Evolutionary conservation across 2,888 invertebrate genomes (phyloP), one percentile per base, ranked within the genome.

Genomic region (Anthophora plumipes): DNA sequence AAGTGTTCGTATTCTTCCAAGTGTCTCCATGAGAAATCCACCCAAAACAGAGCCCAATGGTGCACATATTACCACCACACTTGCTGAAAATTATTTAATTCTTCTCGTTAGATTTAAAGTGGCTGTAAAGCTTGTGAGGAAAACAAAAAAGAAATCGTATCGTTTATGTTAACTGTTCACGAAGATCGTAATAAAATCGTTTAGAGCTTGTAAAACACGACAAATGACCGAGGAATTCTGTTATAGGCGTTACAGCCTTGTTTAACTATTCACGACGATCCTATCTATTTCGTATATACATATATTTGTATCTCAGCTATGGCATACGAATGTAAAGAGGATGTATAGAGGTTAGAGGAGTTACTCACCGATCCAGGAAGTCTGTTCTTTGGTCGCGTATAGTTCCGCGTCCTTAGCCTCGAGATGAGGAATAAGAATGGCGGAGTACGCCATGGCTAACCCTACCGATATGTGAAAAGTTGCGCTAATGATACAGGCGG

Each of bases 391-490:
- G 2, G 94, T 93, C 9, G 91, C 90, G n/a, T 84, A 83, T 11
- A 92, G 11, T 64, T 91, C 87, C 63, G 84, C 91, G 57, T 91
- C 90, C 22, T 90, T 77, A 41, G 88, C 90, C 84, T 94, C 93
- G 43, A 95, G 88, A 83, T 94, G 94, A 46, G 95, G 95, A 80
- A 95, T 93, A 72, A 95, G 91, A 74, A 95, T 94, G 1, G 95
- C 95, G 4, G 95, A 95, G 90, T 94, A 95, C 3, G 95, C 95
- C 89, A 95, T 94, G 37, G 94, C 94, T 22, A 95, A 93, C 6
- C 95, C 95, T 31, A 95, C 95, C n/a, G 94, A 94, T 83, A 95
- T 94, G 89, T 95, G 95, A 89, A 94, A 95, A 37, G 95, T 94
- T 4, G 94, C 95, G 4, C 95, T 94, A 59, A 95, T 93, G 63